Base-by-base conservation (phyloP, 30 jellyfish, hydroid and myxozoan genomes). In the Calvadosia cruxmelitensis region DNA sequence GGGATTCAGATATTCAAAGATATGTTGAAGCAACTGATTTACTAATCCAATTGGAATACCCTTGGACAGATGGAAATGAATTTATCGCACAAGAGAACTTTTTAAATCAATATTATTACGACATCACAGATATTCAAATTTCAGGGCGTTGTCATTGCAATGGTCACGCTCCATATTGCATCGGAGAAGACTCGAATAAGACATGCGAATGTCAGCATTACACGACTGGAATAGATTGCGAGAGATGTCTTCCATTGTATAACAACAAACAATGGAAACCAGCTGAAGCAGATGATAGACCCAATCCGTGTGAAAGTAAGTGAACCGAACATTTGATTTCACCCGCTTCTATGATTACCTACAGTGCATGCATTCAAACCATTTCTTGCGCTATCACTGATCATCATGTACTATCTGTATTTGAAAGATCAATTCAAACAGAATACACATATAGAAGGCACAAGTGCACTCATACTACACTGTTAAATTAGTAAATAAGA, bases 41-140 rank as follows among this genome's bases (percentile, higher is more conserved):
- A 20, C 82, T 84, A 3, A 77, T 84, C 26, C 26, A 86, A 27
- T 68, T 84, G 52, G 88, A 76, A 49, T 84, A 84, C 62, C 95
- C 95, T 5, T 84, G 95, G 95, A 84, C 95, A 2, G 93, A 84
- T 72, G 93, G 93, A 3, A 76, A 84, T 64, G 88, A 84, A 30
- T 63, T 50, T 12, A 77, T 78, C 53, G 53, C 49, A 28, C 93
- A 77, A 64, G 78, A 84, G 36, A 27, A 27, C 3, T 77, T 75
- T 49, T 67, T 77, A 24, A 84, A 77, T 67, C 81, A 74, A 57
- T 84, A 77, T 66, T 84, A 84, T 68, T 84, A 84, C 68, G 95
- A 84, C 62, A 50, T 84, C 25, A 78, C 91, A 5, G 92, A 84
- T 74, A 42, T 84, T 13, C 83, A 78, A n/a, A 65, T 84, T 0